Evolutionary conservation across 1,140 invertebrate species (phyloP).

Genomic region (Drosophila ogumai): DNA sequence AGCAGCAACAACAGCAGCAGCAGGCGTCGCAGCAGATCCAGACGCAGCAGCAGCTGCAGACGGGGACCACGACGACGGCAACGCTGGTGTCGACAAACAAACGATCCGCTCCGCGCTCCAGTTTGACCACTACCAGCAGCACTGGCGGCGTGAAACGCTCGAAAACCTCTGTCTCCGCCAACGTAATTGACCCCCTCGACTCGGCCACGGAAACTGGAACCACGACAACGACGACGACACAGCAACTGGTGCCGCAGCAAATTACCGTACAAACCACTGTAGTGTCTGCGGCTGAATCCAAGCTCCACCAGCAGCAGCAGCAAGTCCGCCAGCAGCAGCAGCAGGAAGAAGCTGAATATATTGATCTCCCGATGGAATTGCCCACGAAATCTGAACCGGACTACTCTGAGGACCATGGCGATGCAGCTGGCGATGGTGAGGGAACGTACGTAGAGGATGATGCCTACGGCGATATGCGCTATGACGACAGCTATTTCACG

Average conservation of each 20-base stretch:
- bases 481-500: conserved; percentile 84
- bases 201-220: conserved; percentile 52
- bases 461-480: conserved; percentile 84
- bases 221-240: conserved; percentile 49
- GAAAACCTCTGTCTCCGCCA: conserved; percentile 50
- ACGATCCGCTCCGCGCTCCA: conserved; percentile 69
- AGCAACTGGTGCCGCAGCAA: conserved; percentile 63
- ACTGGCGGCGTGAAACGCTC: conserved; percentile 59
- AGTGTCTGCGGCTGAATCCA: conserved; percentile 48
- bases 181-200: conserved; percentile 62
- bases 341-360: conserved; percentile 77
- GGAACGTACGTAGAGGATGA: conserved; percentile 84
- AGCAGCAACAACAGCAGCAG: conserved; percentile 57
- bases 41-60: conserved; percentile 72
- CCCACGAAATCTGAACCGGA: conserved; percentile 85
- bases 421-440: conserved; percentile 79
- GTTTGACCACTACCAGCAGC: conserved; percentile 34
- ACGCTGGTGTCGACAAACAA: conserved; percentile 80
- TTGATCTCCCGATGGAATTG: conserved; percentile 83
- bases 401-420: conserved; percentile 80
- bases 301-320: conserved; percentile 45
- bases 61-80: conserved; percentile 76
- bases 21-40: conserved; percentile 63
- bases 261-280: conserved; percentile 80
- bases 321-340: conserved; percentile 55